Evolutionary conservation across 2,888 invertebrate genomes (phyloP).

Genomic region (Synergus laeviventris): DNA sequence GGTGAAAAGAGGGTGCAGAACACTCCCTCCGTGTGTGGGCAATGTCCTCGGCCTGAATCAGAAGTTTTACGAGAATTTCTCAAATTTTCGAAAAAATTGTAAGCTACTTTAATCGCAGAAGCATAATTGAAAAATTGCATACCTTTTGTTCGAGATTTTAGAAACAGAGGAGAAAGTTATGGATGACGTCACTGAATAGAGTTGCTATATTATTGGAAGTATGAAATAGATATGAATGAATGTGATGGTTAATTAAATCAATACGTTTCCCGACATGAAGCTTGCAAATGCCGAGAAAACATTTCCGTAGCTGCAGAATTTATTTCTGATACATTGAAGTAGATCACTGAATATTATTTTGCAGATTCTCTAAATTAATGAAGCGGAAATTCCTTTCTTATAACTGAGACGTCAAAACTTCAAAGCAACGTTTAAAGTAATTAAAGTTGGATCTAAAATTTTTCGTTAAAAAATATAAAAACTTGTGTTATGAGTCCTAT

Average conservation of each 20-base stretch:
- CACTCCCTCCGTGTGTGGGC: conserved; percentile 62
- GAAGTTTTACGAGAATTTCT: conserved; percentile 41
- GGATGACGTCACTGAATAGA: conserved; percentile 8
- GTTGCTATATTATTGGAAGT: conserved; percentile 31
- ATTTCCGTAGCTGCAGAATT: conserved; percentile 1
- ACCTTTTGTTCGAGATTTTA: neutral
- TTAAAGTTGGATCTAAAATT: too few species aligned
- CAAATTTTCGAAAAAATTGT: neutral
- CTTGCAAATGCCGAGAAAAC: conserved; percentile 16
- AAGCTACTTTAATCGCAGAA: neutral
- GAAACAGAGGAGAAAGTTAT: neutral
- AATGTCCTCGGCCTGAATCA: conserved; percentile 56
- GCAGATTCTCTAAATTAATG: neutral
- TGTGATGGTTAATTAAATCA: conserved; percentile 20
- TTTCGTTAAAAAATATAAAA: too few species aligned
- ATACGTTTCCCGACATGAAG: conserved; percentile 4
- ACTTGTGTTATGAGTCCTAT: too few species aligned
- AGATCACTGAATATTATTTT: conserved; percentile 6
- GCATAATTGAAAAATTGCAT: neutral
- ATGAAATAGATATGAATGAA: conserved; percentile 37
- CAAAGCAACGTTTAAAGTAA: too few species aligned
- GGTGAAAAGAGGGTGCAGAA: conserved; percentile 57
- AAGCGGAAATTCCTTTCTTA: neutral
- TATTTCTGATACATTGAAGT: neutral
- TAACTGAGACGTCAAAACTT: too few species aligned